Conservation (phyloP, 2,888 invertebrate species). For the Sesamia inferens region DNA sequence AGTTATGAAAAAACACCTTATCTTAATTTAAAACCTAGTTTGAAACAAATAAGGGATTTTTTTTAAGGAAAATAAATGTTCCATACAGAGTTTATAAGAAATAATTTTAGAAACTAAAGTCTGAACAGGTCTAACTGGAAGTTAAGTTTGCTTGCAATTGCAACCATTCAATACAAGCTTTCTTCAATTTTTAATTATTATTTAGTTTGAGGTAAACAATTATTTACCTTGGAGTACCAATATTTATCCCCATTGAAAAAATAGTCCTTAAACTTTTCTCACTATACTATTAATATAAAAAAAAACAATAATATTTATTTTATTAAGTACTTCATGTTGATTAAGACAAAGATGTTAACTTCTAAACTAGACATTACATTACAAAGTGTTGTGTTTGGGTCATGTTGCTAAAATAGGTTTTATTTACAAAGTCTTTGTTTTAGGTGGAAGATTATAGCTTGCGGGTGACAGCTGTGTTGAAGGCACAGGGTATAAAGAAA, state of each 20-base stretch:
- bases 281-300: not conserved
- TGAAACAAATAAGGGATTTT: not conserved
- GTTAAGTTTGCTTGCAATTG: not conserved
- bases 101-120: not conserved
- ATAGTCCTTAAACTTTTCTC: not conserved
- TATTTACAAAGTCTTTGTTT: constrained; percentile 60
- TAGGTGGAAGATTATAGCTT: constrained; percentile 96
- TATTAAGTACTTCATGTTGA: not conserved
- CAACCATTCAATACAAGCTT: no score
- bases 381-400: not conserved
- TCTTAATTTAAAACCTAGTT: not conserved
- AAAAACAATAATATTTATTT: no score
- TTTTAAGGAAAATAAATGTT: not conserved
- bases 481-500: constrained; percentile 94
- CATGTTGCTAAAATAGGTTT: constrained; percentile 3
- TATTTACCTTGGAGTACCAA: not conserved
- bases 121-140: not conserved
- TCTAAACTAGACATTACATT: not conserved
- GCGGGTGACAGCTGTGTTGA: constrained; percentile 94
- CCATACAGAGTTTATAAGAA: not conserved
- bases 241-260: not conserved
- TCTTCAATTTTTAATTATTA: not conserved
- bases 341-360: constrained; percentile 7
- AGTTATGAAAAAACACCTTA: not conserved
- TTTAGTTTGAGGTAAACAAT: not conserved